These are phyloP conservation scores for Lepidothrix coronata DNA, from an alignment of 2,113 vertebrate genomes.

Conservation along the genomic window DNA sequence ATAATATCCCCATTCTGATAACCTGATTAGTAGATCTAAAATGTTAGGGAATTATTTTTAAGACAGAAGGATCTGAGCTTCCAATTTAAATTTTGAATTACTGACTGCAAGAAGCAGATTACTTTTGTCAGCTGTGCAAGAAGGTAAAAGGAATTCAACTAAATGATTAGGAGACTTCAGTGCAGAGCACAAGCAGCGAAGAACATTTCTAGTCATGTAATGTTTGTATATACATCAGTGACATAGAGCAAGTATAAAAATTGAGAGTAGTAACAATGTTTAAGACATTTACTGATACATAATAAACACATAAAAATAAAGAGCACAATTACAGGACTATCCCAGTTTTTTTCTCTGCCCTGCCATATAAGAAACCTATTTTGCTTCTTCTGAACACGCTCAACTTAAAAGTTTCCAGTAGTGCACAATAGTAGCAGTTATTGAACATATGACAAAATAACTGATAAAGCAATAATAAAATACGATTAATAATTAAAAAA, in stretches of 20 bases:
- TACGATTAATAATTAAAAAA: not conserved
- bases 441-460: not conserved
- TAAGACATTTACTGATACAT: not conserved
- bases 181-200: not conserved
- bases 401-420: not conserved
- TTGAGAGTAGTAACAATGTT: not conserved
- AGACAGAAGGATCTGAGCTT: not conserved
- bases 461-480: not conserved
- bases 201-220: not conserved
- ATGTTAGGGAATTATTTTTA: slow-evolving; percentile 3
- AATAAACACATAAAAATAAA: not conserved
- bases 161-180: not conserved
- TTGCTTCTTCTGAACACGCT: not conserved
- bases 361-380: not conserved
- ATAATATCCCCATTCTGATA: not conserved
- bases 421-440: not conserved
- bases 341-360: not conserved
- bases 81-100: not conserved
- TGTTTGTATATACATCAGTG: not conserved
- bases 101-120: not conserved
- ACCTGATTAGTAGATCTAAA: not conserved
- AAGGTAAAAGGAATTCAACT: not conserved
- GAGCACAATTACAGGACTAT: not conserved
- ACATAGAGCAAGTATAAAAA: not conserved
- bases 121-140: not conserved